Evolutionary conservation across 2,888 invertebrate genomes (phyloP), one percentile per base, ranked within the genome.

Genomic region (Acanthopleura granulata): DNA sequence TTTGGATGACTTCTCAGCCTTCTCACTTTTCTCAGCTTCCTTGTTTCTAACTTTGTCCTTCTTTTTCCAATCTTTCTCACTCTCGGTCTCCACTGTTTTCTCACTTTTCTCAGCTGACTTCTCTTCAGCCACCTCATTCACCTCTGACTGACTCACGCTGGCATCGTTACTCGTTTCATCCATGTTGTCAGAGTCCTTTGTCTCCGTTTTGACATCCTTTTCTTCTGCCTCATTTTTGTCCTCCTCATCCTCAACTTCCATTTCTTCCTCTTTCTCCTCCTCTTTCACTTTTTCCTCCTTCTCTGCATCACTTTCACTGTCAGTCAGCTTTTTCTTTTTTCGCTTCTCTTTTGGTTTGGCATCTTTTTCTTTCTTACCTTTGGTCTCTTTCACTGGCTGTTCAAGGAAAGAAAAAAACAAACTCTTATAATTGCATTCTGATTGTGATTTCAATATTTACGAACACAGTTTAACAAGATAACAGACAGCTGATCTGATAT

Each of bases 51-150:
- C 69, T 72, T 78, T 78, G 22, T 75, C 74, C 74, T 25, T 62
- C n/a, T 16, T 22, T 51, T 50, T 74, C 30, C 70, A 9, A 49
- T 25, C 62, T 40, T 30, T 49, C 25, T 49, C 49, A 61, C 57
- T 29, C n/a, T 72, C 71, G 15, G 61, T 57, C 71, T 74, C 74
- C 29, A 18, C n/a, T 14, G 14, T n/a, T 61, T 74, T 73, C 16
- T 75, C 72, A 11, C 62, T 72, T 30, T 78, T 77, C 30, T 82
- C 81, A 14, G 79, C 80, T 49, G 77, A 78, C 22, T 80, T 80
- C 14, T 77, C 78, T 0, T 76, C 79, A 9, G 78, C 73, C 22
- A 75, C 74, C 0, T 74, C 73, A 22, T 72, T 72, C 74, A 73
- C 74, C 62, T 66, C 74, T n/a, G 51, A 3, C 29, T 66, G 15